Evolutionary conservation across 1,140 invertebrate genomes (phyloP), one percentile per base, ranked within the genome.

Genomic region (Drosophila pandora): DNA sequence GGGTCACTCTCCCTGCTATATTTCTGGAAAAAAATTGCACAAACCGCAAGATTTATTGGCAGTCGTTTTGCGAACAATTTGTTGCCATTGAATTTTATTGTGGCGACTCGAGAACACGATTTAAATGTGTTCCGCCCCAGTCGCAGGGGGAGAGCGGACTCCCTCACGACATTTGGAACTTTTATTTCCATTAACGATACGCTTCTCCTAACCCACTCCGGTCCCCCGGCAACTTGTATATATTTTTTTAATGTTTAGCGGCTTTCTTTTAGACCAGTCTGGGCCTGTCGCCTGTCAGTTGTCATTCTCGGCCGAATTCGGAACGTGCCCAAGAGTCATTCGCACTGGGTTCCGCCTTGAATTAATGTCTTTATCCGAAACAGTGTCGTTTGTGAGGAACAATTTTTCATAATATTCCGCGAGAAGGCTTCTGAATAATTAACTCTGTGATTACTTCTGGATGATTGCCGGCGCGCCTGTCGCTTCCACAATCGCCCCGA

Each of bases 61-160:
- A 48, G 28, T 22, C 49, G 56, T 79, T 75, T 60, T 54, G 59
- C 32, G 43, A 63, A 63, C 70, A 79, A 79, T 79, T 79, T 80
- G 77, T 65, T 76, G 56, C 52, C 65, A 81, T 71, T 80, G 30
- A 81, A 80, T 71, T 64, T 76, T 60, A 76, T 71, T 61, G 39
- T 49, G 48, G 49, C 55, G 32, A 39, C n/a, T 49, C 57, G 28
- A 57, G 45, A 61, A 52, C 58, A 53, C 58, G 48, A 61, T 52
- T 74, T 74, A 47, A 49, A 64, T 76, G 32, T 65, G 61, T 76
- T 76, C 63, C 56, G 58, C 79, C 39, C 30, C 34, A n/a, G 10
- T 37, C 34, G 37, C 17, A 17, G 17, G 17, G 17, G 17, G 17
- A 17, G 17, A 17, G 1, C 17, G 17, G 17, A 17, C 12, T 57